A percentile compares a stretch with the other conserved stretches of the same genome.
phyloP scores from a whole-genome alignment of 2,888 invertebrate species.

The Papilio protenor region DNA sequence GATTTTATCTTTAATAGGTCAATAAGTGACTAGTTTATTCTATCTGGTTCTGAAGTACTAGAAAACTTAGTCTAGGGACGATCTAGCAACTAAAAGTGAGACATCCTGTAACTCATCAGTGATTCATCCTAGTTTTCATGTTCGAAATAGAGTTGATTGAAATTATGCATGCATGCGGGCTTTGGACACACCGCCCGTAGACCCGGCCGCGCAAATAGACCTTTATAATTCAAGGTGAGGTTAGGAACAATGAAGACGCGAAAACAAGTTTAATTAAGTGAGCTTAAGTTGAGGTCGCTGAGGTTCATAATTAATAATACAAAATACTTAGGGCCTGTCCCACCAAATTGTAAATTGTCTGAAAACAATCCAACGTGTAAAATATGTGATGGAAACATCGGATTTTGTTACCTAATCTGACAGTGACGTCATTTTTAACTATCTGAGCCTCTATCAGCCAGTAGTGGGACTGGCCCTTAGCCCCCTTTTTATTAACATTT shows the following conservation, averaged over 20 bases:
- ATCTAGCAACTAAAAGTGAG: background rate
- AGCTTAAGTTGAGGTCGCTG: constrained; percentile 29
- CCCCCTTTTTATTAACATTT: background rate
- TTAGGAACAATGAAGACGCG: constrained; percentile 35
- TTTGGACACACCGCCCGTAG: constrained; percentile 24
- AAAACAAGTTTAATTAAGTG: constrained; percentile 36
- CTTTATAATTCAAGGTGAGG: constrained; percentile 42
- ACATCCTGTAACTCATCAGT: background rate
- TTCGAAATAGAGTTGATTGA: constrained; percentile 39
- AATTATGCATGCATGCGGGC: constrained; percentile 44
- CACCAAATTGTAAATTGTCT: too few relatives aligned
- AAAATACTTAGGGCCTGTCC: too few relatives aligned
- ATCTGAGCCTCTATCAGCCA: too few relatives aligned
- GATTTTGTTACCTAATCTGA: too few relatives aligned
- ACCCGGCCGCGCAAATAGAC: constrained; percentile 35
- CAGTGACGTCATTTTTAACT: too few relatives aligned
- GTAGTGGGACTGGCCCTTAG: too few relatives aligned
- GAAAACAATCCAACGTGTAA: too few relatives aligned
- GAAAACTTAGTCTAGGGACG: background rate
- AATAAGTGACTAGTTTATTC: too few relatives aligned
- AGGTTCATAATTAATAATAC: constrained; percentile 17
- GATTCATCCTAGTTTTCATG: constrained; percentile 21
- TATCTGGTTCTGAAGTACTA: background rate
- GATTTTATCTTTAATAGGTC: too few relatives aligned
- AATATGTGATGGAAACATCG: too few relatives aligned